Base-by-base conservation (phyloP, 2,888 invertebrate species). In the Phortica okadai region DNA sequence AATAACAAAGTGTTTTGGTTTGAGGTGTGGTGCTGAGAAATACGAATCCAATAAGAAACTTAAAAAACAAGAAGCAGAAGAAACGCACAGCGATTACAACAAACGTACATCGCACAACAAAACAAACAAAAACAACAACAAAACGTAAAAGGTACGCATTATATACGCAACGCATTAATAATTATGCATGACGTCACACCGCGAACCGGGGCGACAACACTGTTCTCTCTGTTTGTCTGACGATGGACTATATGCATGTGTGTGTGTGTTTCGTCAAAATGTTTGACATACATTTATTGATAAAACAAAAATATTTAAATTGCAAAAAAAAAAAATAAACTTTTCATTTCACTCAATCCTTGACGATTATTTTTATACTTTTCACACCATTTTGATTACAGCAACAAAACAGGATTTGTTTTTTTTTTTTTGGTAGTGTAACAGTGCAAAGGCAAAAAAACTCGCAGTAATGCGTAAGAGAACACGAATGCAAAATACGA, bases 281-380 rank as follows among this genome's bases (percentile, higher is more conserved):
- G 42, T 69, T 69, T 69, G 69, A 69, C 69, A 69, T 21, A 69
- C 50, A 44, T 16, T n/a, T 44, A 69, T 69, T 69, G 69, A 69
- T 69, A 69, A 69, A 69, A 45, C 69, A 11, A 66, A 66, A 11
- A 64, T 21, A 21, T 21, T 21, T 21, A 25, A 67, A 42, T 7
- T 3, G 10, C 3, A 42, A 67, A 67, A 67, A 10, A 42, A 41
- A 44, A 3, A 16, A 45, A 21, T 0, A 21, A 21, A 21, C 21
- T 21, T 21, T 21, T 21, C 21, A 21, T 21, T 21, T 21, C 21
- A 21, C 21, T 21, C 21, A 21, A 21, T 21, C 21, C 0, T 21
- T 21, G 21, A 21, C 21, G 21, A 21, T 21, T 21, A 0, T 21
- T 21, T 21, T 21, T 21, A 0, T 21, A 21, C 21, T 21, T 54